Evolutionary conservation across 1,140 invertebrate species (phyloP), one percentile per base, ranked within the genome.

Genomic region (Psix sp.): DNA sequence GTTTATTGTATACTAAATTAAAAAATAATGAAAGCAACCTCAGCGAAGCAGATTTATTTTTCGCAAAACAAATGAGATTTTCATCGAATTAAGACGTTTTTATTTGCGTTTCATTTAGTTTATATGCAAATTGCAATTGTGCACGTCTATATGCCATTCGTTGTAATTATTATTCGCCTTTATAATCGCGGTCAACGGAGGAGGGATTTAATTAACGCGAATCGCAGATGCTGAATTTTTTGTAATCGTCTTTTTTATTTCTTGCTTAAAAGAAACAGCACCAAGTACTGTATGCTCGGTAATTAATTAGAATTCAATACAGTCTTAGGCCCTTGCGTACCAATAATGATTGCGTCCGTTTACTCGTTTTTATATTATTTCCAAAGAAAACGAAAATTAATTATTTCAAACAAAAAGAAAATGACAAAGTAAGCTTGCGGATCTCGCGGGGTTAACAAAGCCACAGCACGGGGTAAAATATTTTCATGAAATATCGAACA

Each of bases 1-100:
- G 65, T 67, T 57, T 67, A 67, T 67, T 67, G 63, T 67, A 36
- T 5, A 36, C 29, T 45, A 68, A 52, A 68, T 68, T 68, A 54
- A 59, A 68, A 68, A 68, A 68, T 59, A 68, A 68, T 52, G 65
- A 68, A 68, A 45, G 52, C 14, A 54, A 51, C 38, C 38, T 33
- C 36, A 35, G 40, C 29, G 2, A 38, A 16, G 40, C 21, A 14
- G 45, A 65, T 65, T 62, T 42, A 38, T 24, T 40, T 42, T 43
- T 21, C 29, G 14, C 11, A 18, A 63, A 66, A 51, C 51, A 67
- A 67, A 67, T 17, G 63, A 43, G 63, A 51, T 43, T 67, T 49
- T 39, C 63, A 40, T 51, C 46, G 54, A 54, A 60, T 68, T 60
- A 52, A 52, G 54, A 49, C 45, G 65, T 38, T 68, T 59, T 52